Evolutionary conservation across 2,888 invertebrate species (phyloP).

Genomic region (Anorthoa munda): DNA sequence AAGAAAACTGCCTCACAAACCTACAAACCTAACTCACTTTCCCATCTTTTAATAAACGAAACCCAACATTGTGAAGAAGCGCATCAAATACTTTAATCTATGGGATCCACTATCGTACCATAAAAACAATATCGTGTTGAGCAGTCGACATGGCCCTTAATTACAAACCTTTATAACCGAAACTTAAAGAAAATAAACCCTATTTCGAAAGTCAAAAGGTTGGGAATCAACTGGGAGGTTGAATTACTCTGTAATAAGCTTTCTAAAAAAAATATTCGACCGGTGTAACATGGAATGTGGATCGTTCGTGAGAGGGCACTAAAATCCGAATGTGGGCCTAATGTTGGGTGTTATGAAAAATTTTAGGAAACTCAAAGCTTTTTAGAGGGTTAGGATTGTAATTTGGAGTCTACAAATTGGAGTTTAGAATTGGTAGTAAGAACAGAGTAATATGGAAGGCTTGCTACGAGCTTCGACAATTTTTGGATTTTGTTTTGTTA

Average conservation of each 20-base stretch:
- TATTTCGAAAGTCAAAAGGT: slow-evolving; percentile 60
- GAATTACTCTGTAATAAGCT: slow-evolving; percentile 79
- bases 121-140: slow-evolving; percentile 89
- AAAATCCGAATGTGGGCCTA: slow-evolving; percentile 72
- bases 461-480: too few species aligned
- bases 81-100: slow-evolving; percentile 84
- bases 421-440: background rate
- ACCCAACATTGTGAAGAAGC: slow-evolving; percentile 67
- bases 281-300: slow-evolving; percentile 86
- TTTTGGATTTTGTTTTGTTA: background rate
- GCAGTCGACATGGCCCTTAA: slow-evolving; percentile 84
- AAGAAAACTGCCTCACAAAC: slow-evolving; percentile 17
- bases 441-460: background rate
- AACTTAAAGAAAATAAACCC: slow-evolving; percentile 61
- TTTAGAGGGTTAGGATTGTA: background rate
- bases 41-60: slow-evolving; percentile 58
- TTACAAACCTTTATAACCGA: slow-evolving; percentile 76
- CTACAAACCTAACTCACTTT: slow-evolving; percentile 31
- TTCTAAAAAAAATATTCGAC: slow-evolving; percentile 87
- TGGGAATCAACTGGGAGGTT: slow-evolving; percentile 48
- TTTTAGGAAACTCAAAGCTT: slow-evolving; percentile 63
- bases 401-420: slow-evolving; percentile 8
- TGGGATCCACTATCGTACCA: slow-evolving; percentile 85
- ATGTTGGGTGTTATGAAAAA: slow-evolving; percentile 71
- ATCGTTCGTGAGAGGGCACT: slow-evolving; percentile 77